Conservation (phyloP, 2,797 vertebrate species). For the Holocentrus rufus region DNA sequence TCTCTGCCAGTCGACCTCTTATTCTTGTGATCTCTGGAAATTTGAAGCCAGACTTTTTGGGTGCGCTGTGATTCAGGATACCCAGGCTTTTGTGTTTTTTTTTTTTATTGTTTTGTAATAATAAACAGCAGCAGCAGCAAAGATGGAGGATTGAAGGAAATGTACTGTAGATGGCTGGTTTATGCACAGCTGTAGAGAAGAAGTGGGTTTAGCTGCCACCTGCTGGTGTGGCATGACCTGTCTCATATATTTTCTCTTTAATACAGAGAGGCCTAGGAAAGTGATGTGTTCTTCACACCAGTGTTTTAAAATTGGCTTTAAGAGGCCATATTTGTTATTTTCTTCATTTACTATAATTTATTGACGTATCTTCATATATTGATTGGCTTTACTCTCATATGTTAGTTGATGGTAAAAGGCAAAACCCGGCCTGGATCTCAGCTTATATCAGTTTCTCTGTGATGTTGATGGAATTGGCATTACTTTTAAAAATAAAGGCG, state of each 20-base stretch:
- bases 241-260: conserved; percentile 3
- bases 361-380: conserved; percentile 17
- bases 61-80: conserved; percentile 7
- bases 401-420: conserved; percentile 5
- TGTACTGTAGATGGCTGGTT: conserved; percentile 15
- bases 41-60: conserved; percentile 17
- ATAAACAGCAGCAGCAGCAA: conserved; percentile 16
- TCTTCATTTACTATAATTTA: neutral
- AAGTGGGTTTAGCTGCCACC: conserved; percentile 65
- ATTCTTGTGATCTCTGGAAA: conserved; percentile 26
- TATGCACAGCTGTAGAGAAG: conserved; percentile 16
- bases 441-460: neutral
- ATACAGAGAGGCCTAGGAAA: neutral
- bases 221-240: conserved; percentile 50
- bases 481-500: too few relatives aligned
- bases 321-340: neutral
- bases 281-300: neutral
- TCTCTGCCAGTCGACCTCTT: conserved; percentile 6
- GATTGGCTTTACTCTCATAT: conserved; percentile 3
- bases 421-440: conserved; percentile 39
- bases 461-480: neutral
- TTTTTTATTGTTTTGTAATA: neutral
- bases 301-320: neutral
- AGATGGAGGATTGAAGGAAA: conserved; percentile 26
- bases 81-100: conserved; percentile 30